A percentile compares a stretch with the other conserved stretches of the same genome.
Evolutionary conservation across 2,113 vertebrate genomes (phyloP).

Genomic region (Romanogobio albipinnatus): DNA sequence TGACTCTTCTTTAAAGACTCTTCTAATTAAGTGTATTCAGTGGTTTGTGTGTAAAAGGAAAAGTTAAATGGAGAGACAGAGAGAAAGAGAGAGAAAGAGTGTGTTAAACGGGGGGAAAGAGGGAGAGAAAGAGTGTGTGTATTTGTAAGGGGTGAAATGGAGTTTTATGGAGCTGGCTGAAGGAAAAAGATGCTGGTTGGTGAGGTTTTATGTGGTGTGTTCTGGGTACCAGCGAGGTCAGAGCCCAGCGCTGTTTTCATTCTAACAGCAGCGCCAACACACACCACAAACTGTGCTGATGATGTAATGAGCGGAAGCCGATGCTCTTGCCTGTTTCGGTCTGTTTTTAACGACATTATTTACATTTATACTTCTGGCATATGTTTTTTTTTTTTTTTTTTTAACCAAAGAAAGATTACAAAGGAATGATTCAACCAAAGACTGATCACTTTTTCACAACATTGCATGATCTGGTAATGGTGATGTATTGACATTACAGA

Average conservation of each 20-base stretch:
- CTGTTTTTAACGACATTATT: slow-evolving; percentile 30
- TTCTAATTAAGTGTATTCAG: slow-evolving; percentile 43
- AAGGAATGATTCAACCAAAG: neutral
- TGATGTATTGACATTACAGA: slow-evolving; percentile 13
- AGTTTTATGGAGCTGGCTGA: slow-evolving; percentile 58
- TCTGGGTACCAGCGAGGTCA: slow-evolving; percentile 39
- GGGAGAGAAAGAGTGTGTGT: neutral
- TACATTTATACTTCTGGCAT: neutral
- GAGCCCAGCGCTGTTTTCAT: slow-evolving; percentile 26
- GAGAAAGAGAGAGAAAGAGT: neutral
- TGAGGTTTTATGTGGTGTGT: slow-evolving; percentile 53
- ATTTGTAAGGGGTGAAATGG: slow-evolving; percentile 50
- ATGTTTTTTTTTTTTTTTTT: too few species aligned
- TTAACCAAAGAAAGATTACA: neutral
- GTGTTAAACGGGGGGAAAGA: neutral
- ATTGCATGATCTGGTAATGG: slow-evolving; percentile 8
- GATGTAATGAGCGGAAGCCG: slow-evolving; percentile 26
- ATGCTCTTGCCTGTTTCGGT: neutral
- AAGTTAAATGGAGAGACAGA: slow-evolving; percentile 12
- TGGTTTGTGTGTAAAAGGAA: slow-evolving; percentile 52
- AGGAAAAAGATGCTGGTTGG: slow-evolving; percentile 44
- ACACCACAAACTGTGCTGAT: slow-evolving; percentile 35
- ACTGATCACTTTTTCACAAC: neutral
- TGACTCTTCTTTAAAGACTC: slow-evolving; percentile 30
- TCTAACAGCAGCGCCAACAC: slow-evolving; percentile 21